Percentiles rank a stretch among this genome's conserved stretches.
These are phyloP conservation scores for Microplitis deprimator DNA, from an alignment of 2,888 invertebrate species.

Conservation along the genomic window DNA sequence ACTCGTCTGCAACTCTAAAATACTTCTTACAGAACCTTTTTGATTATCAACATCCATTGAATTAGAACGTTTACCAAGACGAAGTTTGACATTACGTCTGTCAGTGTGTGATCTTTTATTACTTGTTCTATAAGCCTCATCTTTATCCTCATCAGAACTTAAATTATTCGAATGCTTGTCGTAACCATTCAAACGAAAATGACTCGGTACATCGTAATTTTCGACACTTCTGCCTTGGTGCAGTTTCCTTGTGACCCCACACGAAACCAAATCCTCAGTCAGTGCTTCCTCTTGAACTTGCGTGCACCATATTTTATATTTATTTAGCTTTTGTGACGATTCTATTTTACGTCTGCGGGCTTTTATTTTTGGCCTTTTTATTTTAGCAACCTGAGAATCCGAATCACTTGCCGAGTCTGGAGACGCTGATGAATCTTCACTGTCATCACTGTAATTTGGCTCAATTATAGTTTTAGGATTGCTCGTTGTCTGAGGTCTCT, in stretches of 20 bases:
- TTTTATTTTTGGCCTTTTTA: conserved; percentile 75
- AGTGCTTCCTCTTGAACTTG: conserved; percentile 84
- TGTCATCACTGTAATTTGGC: conserved; percentile 76
- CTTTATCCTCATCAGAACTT: conserved; percentile 74
- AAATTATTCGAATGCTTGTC: conserved; percentile 64
- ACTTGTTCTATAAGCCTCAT: conserved; percentile 63
- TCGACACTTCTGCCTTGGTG: conserved; percentile 80
- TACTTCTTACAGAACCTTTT: conserved; percentile 74
- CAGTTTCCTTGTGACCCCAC: conserved; percentile 81
- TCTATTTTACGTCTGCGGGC: conserved; percentile 68
- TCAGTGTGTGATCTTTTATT: conserved; percentile 77
- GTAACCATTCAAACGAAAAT: conserved; percentile 42
- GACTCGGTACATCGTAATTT: conserved; percentile 80
- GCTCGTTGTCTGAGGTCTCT: conserved; percentile 60
- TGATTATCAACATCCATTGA: conserved; percentile 72
- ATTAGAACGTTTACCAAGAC: conserved; percentile 74
- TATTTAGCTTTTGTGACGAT: conserved; percentile 74
- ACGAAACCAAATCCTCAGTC: conserved; percentile 83
- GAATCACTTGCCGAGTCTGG: conserved; percentile 76
- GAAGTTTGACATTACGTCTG: conserved; percentile 75
- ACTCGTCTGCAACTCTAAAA: conserved; percentile 76
- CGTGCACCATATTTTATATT: conserved; percentile 85
- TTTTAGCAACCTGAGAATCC: conserved; percentile 70
- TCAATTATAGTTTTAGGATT: conserved; percentile 61
- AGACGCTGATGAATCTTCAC: conserved; percentile 68